Conservation (phyloP, 1,140 invertebrate species). For the Drosophila malerkotliana region DNA sequence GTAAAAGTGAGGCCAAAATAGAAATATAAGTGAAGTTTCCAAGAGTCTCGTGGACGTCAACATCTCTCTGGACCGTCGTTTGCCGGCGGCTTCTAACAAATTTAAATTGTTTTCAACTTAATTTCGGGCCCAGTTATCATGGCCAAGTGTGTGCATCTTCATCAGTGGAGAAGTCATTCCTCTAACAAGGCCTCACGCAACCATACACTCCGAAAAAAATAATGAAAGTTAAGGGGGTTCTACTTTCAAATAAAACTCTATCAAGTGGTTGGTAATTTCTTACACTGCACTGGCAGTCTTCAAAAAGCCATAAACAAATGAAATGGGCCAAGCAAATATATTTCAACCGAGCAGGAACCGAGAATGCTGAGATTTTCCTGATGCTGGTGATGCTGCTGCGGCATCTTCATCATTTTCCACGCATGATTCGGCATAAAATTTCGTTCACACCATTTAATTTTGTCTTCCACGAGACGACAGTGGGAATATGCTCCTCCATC, state of each 20-base stretch:
- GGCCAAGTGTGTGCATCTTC: constrained; percentile 61
- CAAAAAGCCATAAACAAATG: constrained; percentile 59
- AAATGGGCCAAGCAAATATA: constrained; percentile 71
- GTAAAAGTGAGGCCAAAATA: constrained; percentile 58
- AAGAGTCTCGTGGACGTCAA: constrained; percentile 57
- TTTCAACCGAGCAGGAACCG: constrained; percentile 60
- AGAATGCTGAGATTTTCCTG: constrained; percentile 27
- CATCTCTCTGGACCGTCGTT: constrained; percentile 40
- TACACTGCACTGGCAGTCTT: constrained; percentile 14
- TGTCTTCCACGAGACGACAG: constrained; percentile 21
- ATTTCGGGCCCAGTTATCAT: constrained; percentile 65
- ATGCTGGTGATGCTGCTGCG: constrained; percentile 3
- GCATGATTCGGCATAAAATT: constrained; percentile 83
- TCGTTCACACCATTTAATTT: constrained; percentile 81
- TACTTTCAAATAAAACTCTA: neutral
- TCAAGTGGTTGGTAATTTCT: constrained; percentile 21
- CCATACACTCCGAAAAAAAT: neutral
- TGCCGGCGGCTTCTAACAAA: constrained; percentile 58
- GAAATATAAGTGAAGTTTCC: constrained; percentile 31
- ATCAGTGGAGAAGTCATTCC: constrained; percentile 42
- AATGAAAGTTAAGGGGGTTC: neutral
- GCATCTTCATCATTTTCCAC: constrained; percentile 78
- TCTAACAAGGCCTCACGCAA: constrained; percentile 36
- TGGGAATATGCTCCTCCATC: constrained; percentile 23
- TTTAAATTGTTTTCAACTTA: constrained; percentile 78